A percentile compares a stretch with the other conserved stretches of the same genome.
phyloP scores from a whole-genome alignment of 1,140 invertebrate genomes.

The Rhagoletis pomonella region DNA sequence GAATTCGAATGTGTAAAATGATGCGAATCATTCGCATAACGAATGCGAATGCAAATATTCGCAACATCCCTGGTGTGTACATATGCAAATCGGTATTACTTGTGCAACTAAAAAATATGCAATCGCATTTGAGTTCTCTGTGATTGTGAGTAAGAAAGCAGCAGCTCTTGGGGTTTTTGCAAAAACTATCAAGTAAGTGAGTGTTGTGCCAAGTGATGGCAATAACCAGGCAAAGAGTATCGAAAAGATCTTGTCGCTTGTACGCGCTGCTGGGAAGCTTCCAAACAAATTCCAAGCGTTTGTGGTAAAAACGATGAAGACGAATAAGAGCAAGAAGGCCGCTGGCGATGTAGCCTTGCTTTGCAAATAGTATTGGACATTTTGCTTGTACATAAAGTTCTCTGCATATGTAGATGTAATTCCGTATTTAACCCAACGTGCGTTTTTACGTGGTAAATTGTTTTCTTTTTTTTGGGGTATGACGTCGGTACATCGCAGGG shows the following conservation, averaged over 20 bases:
- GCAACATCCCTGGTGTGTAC: not conserved
- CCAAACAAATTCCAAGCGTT: constrained; percentile 16
- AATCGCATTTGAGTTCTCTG: not conserved
- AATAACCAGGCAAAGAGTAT: not conserved
- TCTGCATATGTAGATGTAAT: not conserved
- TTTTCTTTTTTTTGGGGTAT: no score
- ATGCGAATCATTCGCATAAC: no score
- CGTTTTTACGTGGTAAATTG: no score
- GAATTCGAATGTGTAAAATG: no score
- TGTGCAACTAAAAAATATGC: constrained; percentile 21
- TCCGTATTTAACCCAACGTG: no score
- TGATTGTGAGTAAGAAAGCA: not conserved
- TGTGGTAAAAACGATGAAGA: constrained; percentile 15
- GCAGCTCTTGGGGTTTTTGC: not conserved
- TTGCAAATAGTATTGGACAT: constrained; percentile 11
- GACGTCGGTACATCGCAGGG: no score
- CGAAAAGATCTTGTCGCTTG: constrained; percentile 37
- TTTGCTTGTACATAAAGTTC: not conserved
- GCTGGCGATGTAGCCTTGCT: not conserved
- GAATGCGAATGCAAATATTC: no score
- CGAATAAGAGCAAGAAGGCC: not conserved
- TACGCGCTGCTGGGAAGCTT: constrained; percentile 32
- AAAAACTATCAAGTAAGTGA: not conserved
- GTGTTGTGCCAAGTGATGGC: not conserved
- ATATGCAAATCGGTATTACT: constrained; percentile 32